Conservation (phyloP, 2,888 invertebrate species). For the Morinoia aosen region DNA sequence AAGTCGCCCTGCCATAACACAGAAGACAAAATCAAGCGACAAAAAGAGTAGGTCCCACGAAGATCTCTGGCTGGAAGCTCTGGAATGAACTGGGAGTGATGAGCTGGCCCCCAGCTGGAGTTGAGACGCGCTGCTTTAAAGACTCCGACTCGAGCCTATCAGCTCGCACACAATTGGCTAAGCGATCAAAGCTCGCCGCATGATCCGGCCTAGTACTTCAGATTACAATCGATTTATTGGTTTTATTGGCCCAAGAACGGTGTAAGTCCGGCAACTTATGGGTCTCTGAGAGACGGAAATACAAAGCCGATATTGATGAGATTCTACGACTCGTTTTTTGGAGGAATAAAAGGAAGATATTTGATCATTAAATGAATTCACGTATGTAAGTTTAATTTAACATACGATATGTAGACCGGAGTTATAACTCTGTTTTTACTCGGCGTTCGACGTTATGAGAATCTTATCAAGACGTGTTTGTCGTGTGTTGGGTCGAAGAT, state of each 20-base stretch:
- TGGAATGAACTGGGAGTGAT: not conserved
- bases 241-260: not conserved
- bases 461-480: no score
- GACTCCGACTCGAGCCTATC: not conserved
- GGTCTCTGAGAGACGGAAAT: not conserved
- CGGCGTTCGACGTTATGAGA: no score
- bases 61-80: not conserved
- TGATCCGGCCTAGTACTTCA: not conserved
- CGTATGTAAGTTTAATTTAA: no score
- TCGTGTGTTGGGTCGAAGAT: no score
- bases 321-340: not conserved
- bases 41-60: not conserved
- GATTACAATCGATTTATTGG: conserved; percentile 9
- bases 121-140: conserved; percentile 25
- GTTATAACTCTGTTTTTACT: no score
- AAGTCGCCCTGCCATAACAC: not conserved
- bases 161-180: conserved; percentile 2
- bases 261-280: not conserved
- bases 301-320: not conserved
- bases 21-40: not conserved
- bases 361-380: no score
- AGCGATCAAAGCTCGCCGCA: not conserved
- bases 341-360: no score
- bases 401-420: no score
- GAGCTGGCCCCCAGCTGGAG: not conserved